phyloP scores from a whole-genome alignment of 2,113 vertebrate genomes.

The Uropsilus gracilis region DNA sequence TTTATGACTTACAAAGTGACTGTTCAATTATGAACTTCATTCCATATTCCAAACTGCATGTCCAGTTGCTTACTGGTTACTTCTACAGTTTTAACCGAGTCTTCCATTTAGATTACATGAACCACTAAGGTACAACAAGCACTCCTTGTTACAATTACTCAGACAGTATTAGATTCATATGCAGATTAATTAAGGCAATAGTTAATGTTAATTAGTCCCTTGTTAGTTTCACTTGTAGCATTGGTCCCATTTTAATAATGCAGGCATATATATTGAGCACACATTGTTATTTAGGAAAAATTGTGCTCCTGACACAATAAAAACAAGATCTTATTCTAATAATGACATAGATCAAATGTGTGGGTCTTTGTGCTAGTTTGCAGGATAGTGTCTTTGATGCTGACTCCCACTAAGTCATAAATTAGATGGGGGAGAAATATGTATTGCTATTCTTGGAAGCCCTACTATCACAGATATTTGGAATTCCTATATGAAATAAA shows the following conservation, averaged over 20 bases:
- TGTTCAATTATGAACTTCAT: not conserved
- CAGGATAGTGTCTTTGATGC: conserved; percentile 66
- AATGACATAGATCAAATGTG: conserved; percentile 68
- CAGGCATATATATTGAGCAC: conserved; percentile 61
- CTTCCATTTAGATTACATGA: conserved; percentile 36
- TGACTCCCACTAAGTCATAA: conserved; percentile 41
- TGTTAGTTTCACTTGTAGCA: conserved; percentile 70
- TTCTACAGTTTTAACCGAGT: not conserved
- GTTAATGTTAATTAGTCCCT: conserved; percentile 74
- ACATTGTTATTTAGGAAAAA: conserved; percentile 72
- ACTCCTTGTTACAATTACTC: conserved; percentile 23
- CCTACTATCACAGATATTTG: not conserved
- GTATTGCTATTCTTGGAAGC: not conserved
- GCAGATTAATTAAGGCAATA: conserved; percentile 24
- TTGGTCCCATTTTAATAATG: conserved; percentile 77
- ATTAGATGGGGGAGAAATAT: not conserved
- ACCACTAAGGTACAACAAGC: not conserved
- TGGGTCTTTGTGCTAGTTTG: conserved; percentile 72
- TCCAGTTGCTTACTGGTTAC: not conserved
- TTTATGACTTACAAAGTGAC: not conserved
- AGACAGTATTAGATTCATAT: conserved; percentile 56
- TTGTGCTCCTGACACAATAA: conserved; percentile 66
- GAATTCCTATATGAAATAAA: not conserved
- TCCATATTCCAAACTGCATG: not conserved
- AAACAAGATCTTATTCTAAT: conserved; percentile 64